These are phyloP conservation scores for Leptinotarsa peninsularis DNA, from an alignment of 2,888 invertebrate species.

Conservation along the genomic window DNA sequence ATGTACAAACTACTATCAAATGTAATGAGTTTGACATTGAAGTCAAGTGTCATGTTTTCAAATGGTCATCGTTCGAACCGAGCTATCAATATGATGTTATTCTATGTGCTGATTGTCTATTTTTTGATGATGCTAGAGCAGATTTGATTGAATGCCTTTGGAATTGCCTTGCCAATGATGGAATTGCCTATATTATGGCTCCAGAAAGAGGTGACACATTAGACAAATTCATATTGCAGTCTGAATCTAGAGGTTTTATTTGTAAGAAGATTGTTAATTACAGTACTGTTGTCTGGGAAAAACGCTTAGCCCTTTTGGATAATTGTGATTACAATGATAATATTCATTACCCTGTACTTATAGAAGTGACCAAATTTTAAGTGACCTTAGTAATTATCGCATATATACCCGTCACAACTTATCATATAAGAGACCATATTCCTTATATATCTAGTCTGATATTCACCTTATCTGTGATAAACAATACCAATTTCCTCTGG, in stretches of 20 bases:
- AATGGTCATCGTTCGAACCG: constrained; percentile 68
- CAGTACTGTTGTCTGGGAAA: constrained; percentile 76
- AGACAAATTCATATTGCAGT: constrained; percentile 75
- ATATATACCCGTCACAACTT: constrained; percentile 43
- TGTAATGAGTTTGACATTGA: constrained; percentile 72
- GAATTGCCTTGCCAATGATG: constrained; percentile 72
- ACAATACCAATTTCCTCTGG: constrained; percentile 65
- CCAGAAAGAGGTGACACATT: constrained; percentile 80
- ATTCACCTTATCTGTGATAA: constrained; percentile 66
- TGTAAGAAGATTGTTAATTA: constrained; percentile 73
- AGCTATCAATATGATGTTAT: constrained; percentile 75
- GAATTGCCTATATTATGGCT: constrained; percentile 81
- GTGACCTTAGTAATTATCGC: constrained; percentile 61
- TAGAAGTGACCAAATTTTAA: constrained; percentile 72
- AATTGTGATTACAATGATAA: constrained; percentile 76
- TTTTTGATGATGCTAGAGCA: constrained; percentile 79
- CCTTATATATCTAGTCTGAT: constrained; percentile 62
- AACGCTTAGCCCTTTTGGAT: constrained; percentile 72
- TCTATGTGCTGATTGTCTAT: constrained; percentile 83
- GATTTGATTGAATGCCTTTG: constrained; percentile 77
- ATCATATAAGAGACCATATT: constrained; percentile 51
- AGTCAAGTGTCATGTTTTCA: constrained; percentile 69
- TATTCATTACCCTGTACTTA: constrained; percentile 78
- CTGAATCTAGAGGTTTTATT: constrained; percentile 71
- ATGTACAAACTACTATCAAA: constrained; percentile 75